Conservation (phyloP, 1,140 invertebrate species). For the Macrobrachium nipponense region DNA sequence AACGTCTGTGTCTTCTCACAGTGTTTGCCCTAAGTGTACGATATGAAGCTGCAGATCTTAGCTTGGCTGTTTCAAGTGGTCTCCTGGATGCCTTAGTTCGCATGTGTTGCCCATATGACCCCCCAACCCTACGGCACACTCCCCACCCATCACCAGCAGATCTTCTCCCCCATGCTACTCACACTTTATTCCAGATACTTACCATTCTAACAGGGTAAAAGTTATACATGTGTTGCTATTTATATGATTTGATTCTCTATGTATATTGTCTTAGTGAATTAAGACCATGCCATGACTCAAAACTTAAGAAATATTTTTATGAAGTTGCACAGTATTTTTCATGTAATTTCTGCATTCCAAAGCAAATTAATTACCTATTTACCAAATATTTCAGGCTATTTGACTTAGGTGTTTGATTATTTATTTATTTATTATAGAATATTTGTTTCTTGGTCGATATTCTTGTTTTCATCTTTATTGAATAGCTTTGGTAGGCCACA, state of each 20-base stretch:
- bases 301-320: too few relatives aligned
- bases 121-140: slow-evolving; percentile 58
- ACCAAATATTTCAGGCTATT: too few relatives aligned
- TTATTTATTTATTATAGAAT: too few relatives aligned
- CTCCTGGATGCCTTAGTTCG: slow-evolving; percentile 71
- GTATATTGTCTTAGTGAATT: not conserved
- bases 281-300: too few relatives aligned
- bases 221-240: not conserved
- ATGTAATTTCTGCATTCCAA: too few relatives aligned
- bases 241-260: not conserved
- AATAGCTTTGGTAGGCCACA: too few relatives aligned
- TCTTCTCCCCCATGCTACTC: slow-evolving; percentile 63
- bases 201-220: slow-evolving; percentile 69
- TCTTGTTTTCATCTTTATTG: too few relatives aligned
- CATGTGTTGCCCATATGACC: slow-evolving; percentile 66
- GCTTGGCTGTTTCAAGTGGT: slow-evolving; percentile 73
- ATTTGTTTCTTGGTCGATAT: too few relatives aligned
- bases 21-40: slow-evolving; percentile 74
- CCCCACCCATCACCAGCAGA: slow-evolving; percentile 64
- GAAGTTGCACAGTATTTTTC: too few relatives aligned
- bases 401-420: too few relatives aligned
- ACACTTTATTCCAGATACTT: slow-evolving; percentile 68
- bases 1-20: slow-evolving; percentile 71
- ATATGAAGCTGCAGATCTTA: slow-evolving; percentile 74
- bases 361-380: too few relatives aligned